These are phyloP conservation scores for Heterodera filipjevi DNA, from an alignment of 2,888 invertebrate species.

Conservation along the genomic window DNA sequence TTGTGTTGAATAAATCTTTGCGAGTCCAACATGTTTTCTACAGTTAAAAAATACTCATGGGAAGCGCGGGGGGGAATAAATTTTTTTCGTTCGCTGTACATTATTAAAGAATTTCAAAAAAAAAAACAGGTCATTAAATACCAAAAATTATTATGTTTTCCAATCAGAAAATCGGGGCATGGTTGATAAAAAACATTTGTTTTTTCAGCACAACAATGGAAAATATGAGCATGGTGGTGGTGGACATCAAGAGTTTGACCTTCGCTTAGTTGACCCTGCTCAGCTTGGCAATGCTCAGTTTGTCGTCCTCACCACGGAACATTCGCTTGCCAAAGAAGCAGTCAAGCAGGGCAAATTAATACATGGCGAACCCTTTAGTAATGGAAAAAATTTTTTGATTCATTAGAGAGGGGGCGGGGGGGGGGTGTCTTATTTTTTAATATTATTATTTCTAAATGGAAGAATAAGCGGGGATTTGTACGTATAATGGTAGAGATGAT, in stretches of 20 bases:
- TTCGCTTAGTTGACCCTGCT: constrained; percentile 48
- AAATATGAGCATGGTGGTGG: constrained; percentile 3
- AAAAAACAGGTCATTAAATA: no score
- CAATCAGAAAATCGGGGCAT: background rate
- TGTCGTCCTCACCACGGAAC: constrained; percentile 48
- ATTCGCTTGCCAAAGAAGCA: constrained; percentile 47
- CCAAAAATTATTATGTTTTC: background rate
- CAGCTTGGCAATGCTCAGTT: constrained; percentile 52
- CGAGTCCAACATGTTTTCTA: no score
- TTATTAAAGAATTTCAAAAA: no score
- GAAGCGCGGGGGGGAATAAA: no score
- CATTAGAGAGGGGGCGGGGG: background rate
- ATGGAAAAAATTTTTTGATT: constrained; percentile 23
- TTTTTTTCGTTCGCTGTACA: no score
- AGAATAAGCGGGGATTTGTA: no score
- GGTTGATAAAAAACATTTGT: no score
- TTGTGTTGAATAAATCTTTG: no score
- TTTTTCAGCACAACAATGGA: background rate
- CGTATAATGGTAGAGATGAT: no score
- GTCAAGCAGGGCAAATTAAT: constrained; percentile 18
- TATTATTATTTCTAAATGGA: no score
- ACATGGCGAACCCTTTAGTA: constrained; percentile 37
- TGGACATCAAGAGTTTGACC: constrained; percentile 48
- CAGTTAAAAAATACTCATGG: no score
- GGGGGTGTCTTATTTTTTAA: no score